phyloP scores from a whole-genome alignment of 2,888 invertebrate species.

The Scaptomyza tumidula region DNA sequence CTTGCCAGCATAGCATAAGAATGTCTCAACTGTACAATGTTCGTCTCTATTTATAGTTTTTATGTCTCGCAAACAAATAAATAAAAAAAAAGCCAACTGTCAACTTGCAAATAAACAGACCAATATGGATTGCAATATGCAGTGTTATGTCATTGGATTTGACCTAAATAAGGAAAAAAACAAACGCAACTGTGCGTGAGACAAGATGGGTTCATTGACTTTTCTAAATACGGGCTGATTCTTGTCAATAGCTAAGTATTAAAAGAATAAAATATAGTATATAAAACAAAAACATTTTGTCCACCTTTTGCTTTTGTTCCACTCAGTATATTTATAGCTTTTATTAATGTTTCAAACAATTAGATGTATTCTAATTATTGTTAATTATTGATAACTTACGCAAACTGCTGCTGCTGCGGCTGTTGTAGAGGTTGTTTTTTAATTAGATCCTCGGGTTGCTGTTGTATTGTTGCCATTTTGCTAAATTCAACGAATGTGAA shows the following conservation, averaged over 20 bases:
- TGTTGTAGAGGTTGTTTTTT: slow-evolving; percentile 43
- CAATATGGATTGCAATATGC: slow-evolving; percentile 21
- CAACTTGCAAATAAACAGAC: background rate
- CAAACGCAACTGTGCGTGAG: background rate
- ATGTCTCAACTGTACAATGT: slow-evolving; percentile 8
- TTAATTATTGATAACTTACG: slow-evolving; percentile 71
- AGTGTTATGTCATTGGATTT: slow-evolving; percentile 26
- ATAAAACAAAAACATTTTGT: background rate
- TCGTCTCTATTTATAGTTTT: slow-evolving; percentile 34
- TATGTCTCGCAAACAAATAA: background rate
- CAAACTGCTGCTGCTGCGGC: slow-evolving; percentile 73
- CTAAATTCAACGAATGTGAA: slow-evolving; percentile 18
- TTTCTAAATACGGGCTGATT: background rate
- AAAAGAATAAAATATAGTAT: background rate
- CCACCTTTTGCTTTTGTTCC: slow-evolving; percentile 1
- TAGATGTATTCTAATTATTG: slow-evolving; percentile 30
- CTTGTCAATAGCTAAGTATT: background rate
- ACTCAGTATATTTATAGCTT: slow-evolving; percentile 15
- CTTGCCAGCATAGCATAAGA: slow-evolving; percentile 46
- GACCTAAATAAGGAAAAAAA: background rate
- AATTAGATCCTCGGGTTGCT: slow-evolving; percentile 12
- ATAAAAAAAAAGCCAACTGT: too few relatives aligned
- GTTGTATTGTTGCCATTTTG: slow-evolving; percentile 64
- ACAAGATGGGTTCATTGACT: slow-evolving; percentile 4
- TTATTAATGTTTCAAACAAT: slow-evolving; percentile 28